Base-by-base conservation (phyloP, 2,113 vertebrate genomes). In the Piaya cayana region DNA sequence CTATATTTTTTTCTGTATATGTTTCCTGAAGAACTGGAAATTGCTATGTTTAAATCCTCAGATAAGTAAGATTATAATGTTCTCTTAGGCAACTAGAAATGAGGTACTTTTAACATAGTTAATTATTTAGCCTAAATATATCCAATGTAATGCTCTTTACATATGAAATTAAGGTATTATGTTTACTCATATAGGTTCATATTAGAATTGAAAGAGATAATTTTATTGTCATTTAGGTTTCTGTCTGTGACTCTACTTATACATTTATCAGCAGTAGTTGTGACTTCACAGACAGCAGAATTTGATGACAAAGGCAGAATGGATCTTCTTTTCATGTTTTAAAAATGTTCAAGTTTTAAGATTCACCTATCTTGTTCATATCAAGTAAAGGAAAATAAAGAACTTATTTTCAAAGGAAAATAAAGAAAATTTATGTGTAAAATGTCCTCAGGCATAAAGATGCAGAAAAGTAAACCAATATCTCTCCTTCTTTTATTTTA, bases 231-330 rank as follows among this genome's bases (percentile, higher is more conserved):
- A 62, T 67, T 58, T 59, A 42, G 14, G 13, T 84, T 88, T 85
- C 64, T 82, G 21, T 86, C 20, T 42, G 23, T 72, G 59, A 42
- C 67, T 95, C 91, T 91, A 55, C 76, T 96, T 93, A 63, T 0
- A 55, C 43, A 60, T 92, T 92, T 92, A 55, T 34, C 27, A 71
- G 16, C 22, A 36, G 39, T 19, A 84, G 8, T 11, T 84, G 53
- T 37, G 42, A 84, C 62, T 95, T 83, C 37, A 63, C 5, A 71
- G 56, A 47, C 14, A 87, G 65, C 70, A 93, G 78, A 85, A 76
- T 58, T 75, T 64, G 60, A 84, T 72, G 60, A 80, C 96, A 96
- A 90, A 96, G 85, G 94, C 95, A 96, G 96, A 97, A 97, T 91
- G 56, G 58, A 58, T 86, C 21, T 69, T 84, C 34, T 94, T 69